These are phyloP conservation scores for Drosophila navojoa DNA, from an alignment of 1,140 invertebrate species.

Conservation along the genomic window DNA sequence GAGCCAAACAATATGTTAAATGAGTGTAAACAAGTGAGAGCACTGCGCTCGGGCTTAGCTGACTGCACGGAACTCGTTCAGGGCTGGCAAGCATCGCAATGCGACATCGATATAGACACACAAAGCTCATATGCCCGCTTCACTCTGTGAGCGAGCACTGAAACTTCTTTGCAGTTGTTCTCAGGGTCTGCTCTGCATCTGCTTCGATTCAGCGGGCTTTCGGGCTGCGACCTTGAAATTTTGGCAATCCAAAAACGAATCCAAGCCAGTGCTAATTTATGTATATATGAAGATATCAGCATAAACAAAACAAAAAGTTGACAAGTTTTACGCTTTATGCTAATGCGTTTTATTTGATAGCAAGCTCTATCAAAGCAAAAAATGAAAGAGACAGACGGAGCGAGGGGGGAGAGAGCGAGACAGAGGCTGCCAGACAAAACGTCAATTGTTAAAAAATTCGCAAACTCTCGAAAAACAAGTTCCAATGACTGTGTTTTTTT, in stretches of 20 bases:
- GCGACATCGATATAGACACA: too few relatives aligned
- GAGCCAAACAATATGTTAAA: not conserved
- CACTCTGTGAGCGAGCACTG: too few relatives aligned
- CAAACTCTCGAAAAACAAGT: constrained; percentile 61
- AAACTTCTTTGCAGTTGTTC: constrained; percentile 4
- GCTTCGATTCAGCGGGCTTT: constrained; percentile 20
- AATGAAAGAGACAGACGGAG: not conserved
- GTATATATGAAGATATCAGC: not conserved
- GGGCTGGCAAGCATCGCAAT: too few relatives aligned
- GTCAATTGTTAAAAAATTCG: constrained; percentile 49
- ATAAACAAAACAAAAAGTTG: constrained; percentile 37
- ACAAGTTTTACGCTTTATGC: constrained; percentile 32
- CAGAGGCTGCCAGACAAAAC: not conserved
- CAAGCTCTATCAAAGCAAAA: not conserved
- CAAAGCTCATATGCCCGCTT: too few relatives aligned
- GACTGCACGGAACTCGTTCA: too few relatives aligned
- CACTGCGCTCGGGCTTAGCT: not conserved
- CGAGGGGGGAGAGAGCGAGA: not conserved
- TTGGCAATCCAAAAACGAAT: constrained; percentile 20
- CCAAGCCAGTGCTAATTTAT: constrained; percentile 24
- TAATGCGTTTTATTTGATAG: constrained; percentile 10
- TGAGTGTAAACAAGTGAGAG: not conserved
- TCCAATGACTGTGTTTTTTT: constrained; percentile 33
- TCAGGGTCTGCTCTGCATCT: constrained; percentile 10
- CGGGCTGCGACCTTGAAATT: constrained; percentile 33